Conservation (phyloP, 2,797 vertebrate genomes). For the Phalanger gymnotis region DNA sequence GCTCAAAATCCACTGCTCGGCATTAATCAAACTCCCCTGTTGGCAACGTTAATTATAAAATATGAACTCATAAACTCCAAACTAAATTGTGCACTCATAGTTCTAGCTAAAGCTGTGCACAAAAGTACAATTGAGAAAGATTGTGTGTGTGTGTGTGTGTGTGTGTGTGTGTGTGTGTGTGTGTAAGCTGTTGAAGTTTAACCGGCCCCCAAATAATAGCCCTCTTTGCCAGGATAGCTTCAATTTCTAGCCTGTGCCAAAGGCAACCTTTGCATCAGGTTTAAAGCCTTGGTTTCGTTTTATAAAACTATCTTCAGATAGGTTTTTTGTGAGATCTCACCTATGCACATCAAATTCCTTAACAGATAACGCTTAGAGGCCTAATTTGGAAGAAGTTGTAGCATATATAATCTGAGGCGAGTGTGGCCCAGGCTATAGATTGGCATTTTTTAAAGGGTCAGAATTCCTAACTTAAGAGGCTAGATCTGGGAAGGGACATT, state of each 20-base stretch:
- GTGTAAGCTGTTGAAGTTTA: constrained; percentile 48
- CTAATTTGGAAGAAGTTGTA: not conserved
- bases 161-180: constrained; percentile 9
- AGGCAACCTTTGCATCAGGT: constrained; percentile 5
- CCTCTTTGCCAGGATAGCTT: constrained; percentile 24
- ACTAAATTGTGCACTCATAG: constrained; percentile 76
- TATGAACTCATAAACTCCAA: constrained; percentile 83
- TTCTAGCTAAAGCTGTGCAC: constrained; percentile 80
- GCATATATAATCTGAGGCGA: not conserved
- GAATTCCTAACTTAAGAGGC: not conserved
- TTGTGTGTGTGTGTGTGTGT: not conserved
- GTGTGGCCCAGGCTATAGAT: not conserved
- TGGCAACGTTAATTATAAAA: constrained; percentile 88
- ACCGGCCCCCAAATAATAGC: constrained; percentile 43
- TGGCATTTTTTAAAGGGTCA: not conserved
- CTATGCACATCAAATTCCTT: constrained; percentile 35
- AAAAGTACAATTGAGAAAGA: constrained; percentile 73
- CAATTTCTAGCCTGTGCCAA: constrained; percentile 37
- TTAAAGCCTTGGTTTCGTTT: not conserved
- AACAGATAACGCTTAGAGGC: not conserved
- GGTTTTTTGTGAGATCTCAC: constrained; percentile 8
- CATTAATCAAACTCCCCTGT: constrained; percentile 87
- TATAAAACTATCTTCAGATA: not conserved
- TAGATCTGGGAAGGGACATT: not conserved
- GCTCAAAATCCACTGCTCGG: constrained; percentile 85